Percentiles rank a stretch among this genome's conserved stretches.
Conservation (phyloP, 2,888 invertebrate species). For the Pteria penguin region DNA sequence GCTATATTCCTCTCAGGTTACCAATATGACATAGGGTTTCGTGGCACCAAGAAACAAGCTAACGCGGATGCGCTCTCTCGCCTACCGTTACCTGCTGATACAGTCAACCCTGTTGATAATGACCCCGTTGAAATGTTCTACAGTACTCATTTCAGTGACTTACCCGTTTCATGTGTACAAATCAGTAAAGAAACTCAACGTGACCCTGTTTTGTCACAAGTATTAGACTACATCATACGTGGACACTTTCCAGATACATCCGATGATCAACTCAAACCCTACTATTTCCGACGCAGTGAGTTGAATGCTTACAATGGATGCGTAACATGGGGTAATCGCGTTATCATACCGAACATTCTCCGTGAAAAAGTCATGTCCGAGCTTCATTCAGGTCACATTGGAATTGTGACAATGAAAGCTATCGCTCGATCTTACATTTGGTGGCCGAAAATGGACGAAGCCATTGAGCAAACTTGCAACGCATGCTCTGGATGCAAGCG, state of each 20-base stretch:
- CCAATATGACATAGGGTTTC: constrained; percentile 69
- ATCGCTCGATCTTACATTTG: constrained; percentile 66
- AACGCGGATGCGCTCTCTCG: constrained; percentile 73
- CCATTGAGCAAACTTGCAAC: constrained; percentile 54
- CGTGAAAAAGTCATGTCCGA: constrained; percentile 42
- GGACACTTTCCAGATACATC: neutral
- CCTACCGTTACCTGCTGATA: constrained; percentile 32
- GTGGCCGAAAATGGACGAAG: constrained; percentile 59
- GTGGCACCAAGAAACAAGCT: constrained; percentile 58
- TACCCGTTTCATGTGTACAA: constrained; percentile 41
- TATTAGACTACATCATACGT: constrained; percentile 8
- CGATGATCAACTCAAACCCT: neutral
- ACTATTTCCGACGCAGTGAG: constrained; percentile 8
- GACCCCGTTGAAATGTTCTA: too few relatives aligned
- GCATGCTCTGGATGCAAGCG: constrained; percentile 39
- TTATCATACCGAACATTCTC: constrained; percentile 15
- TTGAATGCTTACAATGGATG: constrained; percentile 22
- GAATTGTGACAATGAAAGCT: constrained; percentile 65
- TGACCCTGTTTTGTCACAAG: constrained; percentile 37
- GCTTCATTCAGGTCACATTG: constrained; percentile 66
- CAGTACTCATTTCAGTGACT: constrained; percentile 29
- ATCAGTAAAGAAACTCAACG: constrained; percentile 38
- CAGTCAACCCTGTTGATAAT: too few relatives aligned
- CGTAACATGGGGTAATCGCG: constrained; percentile 26
- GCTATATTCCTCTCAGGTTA: constrained; percentile 69